These are phyloP conservation scores for Virgularia gustaviana DNA, from an alignment of 92 coral and sea anemone species.

Conservation along the genomic window DNA sequence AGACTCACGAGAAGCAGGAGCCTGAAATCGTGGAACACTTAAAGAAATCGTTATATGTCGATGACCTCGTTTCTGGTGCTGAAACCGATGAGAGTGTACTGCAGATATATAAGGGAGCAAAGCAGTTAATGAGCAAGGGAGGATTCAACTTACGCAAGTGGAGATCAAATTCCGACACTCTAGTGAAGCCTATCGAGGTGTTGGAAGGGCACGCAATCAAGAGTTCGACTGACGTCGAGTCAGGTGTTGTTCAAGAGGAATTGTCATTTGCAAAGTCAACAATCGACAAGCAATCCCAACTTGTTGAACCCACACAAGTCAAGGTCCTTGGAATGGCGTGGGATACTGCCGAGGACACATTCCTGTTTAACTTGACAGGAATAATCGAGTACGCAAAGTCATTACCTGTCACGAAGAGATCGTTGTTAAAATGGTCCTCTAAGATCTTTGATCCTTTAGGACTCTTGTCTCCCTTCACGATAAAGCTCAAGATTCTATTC, in stretches of 20 bases:
- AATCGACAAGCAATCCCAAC: constrained; percentile 11
- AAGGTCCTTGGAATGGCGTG: constrained; percentile 44
- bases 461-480: constrained; percentile 55
- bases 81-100: constrained; percentile 11
- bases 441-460: constrained; percentile 72
- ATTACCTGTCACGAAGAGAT: constrained; percentile 56
- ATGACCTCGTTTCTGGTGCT: constrained; percentile 2
- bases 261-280: not conserved
- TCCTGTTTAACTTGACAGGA: constrained; percentile 37
- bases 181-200: not conserved
- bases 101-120: not conserved
- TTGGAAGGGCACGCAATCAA: not conserved
- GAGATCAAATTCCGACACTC: constrained; percentile 9
- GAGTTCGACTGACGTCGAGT: not conserved
- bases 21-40: constrained; percentile 22
- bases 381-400: constrained; percentile 44
- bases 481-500: constrained; percentile 61
- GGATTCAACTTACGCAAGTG: constrained; percentile 1
- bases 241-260: not conserved
- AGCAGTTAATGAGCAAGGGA: not conserved
- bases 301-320: constrained; percentile 6
- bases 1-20: constrained; percentile 24
- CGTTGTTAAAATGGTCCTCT: constrained; percentile 58
- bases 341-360: constrained; percentile 43
- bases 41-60: no score